Evolutionary conservation across 2,113 vertebrate genomes (phyloP).

Genomic region (Malurus elegans): DNA sequence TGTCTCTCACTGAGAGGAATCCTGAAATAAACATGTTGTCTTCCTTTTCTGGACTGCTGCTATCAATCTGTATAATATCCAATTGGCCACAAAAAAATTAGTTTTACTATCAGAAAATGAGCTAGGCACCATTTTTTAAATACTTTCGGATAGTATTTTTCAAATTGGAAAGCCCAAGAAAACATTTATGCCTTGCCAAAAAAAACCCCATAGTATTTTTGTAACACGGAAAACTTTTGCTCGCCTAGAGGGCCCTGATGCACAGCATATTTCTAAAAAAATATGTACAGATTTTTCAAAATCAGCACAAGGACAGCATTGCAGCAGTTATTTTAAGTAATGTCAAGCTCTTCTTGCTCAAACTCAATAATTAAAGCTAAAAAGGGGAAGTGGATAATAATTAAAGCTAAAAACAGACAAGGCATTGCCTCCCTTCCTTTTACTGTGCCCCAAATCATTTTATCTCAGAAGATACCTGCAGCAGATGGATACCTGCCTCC

Average conservation of each 20-base stretch:
- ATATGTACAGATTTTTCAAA: not conserved
- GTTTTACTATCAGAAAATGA: not conserved
- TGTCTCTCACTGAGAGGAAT: not conserved
- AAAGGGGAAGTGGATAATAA: not conserved
- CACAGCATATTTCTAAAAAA: not conserved
- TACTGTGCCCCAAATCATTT: not conserved
- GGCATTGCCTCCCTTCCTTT: not conserved
- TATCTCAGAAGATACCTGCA: not conserved
- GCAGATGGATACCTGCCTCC: not conserved
- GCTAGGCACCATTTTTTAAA: not conserved
- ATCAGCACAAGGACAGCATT: not conserved
- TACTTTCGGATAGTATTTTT: not conserved
- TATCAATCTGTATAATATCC: not conserved
- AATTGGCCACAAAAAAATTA: not conserved
- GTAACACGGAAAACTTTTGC: not conserved
- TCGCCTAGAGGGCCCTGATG: accelerated
- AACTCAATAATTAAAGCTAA: not conserved
- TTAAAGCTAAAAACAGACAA: not conserved
- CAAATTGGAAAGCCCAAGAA: not conserved
- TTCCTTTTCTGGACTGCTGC: not conserved
- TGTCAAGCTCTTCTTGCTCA: not conserved
- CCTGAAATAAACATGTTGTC: not conserved
- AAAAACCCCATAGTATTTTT: not conserved
- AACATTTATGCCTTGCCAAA: not conserved
- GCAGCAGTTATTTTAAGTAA: not conserved